Percentiles rank a stretch among this genome's conserved stretches.
These are phyloP conservation scores for Pollenia amentaria DNA, from an alignment of 2,888 invertebrate species.

Conservation along the genomic window DNA sequence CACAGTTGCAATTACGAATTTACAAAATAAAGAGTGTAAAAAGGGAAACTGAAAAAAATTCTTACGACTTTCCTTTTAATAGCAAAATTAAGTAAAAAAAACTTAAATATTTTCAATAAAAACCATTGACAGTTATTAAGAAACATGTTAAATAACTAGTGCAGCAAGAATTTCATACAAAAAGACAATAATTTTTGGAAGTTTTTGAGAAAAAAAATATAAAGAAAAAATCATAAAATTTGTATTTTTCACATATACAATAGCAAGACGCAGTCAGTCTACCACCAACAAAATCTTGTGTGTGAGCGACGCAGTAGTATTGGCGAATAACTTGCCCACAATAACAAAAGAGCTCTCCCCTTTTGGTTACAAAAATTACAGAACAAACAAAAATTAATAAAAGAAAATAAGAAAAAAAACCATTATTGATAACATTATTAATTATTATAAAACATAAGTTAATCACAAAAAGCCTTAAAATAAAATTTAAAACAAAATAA, in stretches of 20 bases:
- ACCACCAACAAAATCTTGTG: conserved; percentile 65
- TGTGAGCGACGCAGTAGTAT: conserved; percentile 65
- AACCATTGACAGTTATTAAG: conserved; percentile 6
- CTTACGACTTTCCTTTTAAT: conserved; percentile 61
- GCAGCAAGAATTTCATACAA: conserved; percentile 44
- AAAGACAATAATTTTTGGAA: conserved; percentile 52
- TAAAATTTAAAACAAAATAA: conserved; percentile 12
- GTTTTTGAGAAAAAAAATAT: conserved; percentile 27
- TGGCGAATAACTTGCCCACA: conserved; percentile 70
- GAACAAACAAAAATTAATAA: neutral
- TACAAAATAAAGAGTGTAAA: conserved; percentile 67
- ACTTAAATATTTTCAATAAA: conserved; percentile 26
- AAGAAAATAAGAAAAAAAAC: conserved; percentile 30
- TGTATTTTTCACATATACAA: conserved; percentile 63
- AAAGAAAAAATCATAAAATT: conserved; percentile 41
- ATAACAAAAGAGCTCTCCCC: conserved; percentile 67
- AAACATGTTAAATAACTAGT: conserved; percentile 57
- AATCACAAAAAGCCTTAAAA: conserved; percentile 61
- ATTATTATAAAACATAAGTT: conserved; percentile 17
- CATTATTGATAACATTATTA: conserved; percentile 52
- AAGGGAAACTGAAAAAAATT: conserved; percentile 57
- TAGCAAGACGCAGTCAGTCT: conserved; percentile 69
- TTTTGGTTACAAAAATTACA: conserved; percentile 51
- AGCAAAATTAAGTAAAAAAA: conserved; percentile 51
- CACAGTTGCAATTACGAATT: conserved; percentile 59